Evolutionary conservation across 2,113 vertebrate genomes (phyloP).

Genomic region (Solea senegalensis): DNA sequence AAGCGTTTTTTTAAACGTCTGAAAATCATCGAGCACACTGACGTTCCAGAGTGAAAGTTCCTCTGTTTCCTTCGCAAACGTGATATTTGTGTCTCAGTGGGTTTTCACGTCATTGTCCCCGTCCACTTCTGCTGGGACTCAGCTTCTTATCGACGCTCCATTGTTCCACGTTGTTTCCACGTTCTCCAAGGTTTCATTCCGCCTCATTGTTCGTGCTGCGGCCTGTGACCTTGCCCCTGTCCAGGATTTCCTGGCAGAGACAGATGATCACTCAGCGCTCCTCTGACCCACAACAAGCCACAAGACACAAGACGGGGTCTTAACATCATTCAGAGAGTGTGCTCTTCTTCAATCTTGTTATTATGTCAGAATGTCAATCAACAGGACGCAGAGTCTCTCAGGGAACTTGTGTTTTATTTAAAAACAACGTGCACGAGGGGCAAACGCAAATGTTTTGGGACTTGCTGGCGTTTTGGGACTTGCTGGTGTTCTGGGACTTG

Average conservation of each 20-base stretch:
- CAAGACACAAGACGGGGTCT: neutral
- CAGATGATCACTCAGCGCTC: too few species aligned
- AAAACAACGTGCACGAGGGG: too few species aligned
- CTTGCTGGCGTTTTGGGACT: too few species aligned
- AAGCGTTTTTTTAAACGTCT: too few species aligned
- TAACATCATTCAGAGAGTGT: neutral
- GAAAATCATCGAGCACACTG: too few species aligned
- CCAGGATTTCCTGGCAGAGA: conserved; percentile 59
- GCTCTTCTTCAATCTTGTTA: too few species aligned
- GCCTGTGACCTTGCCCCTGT: neutral
- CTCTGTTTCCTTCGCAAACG: neutral
- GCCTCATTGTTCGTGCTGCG: conserved; percentile 32
- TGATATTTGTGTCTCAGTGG: neutral
- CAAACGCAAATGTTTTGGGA: too few species aligned
- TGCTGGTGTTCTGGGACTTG: too few species aligned
- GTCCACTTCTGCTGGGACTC: neutral
- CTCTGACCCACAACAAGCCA: neutral
- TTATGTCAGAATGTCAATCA: too few species aligned
- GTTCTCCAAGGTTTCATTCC: neutral
- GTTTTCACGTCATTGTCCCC: neutral
- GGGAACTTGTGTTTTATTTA: too few species aligned
- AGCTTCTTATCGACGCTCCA: conserved; percentile 3
- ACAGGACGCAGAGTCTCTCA: too few species aligned
- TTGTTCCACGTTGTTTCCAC: conserved; percentile 20
- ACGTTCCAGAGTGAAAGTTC: too few species aligned